A percentile compares a stretch with the other conserved stretches of the same genome.
phyloP scores from a whole-genome alignment of 2,797 vertebrate species.

The Bovichtus diacanthus region DNA sequence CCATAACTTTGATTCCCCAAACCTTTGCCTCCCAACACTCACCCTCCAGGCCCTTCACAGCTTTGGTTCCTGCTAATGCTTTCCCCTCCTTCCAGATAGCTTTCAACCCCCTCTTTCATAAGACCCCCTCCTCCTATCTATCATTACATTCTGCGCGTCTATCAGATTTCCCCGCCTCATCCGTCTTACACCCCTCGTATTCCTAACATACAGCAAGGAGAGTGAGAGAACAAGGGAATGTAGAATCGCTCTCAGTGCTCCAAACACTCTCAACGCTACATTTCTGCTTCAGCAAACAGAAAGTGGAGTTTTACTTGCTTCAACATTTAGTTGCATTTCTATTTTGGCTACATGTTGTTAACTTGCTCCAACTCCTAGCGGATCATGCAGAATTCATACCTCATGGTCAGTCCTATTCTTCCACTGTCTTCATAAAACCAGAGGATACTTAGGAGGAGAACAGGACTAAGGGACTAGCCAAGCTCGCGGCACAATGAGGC shows the following conservation, averaged over 20 bases:
- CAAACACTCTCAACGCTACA: background rate
- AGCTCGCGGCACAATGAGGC: background rate
- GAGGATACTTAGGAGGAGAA: background rate
- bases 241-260: background rate
- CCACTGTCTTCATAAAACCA: background rate
- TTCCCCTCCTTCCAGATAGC: conserved; percentile 7
- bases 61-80: conserved; percentile 26
- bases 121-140: background rate
- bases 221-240: background rate
- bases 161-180: background rate
- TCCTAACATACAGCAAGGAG: conserved; percentile 56
- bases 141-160: conserved; percentile 1
- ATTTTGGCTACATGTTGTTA: background rate
- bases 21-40: conserved; percentile 32
- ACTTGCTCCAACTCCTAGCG: background rate
- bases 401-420: background rate
- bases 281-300: background rate
- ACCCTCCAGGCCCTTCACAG: conserved; percentile 25
- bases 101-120: conserved; percentile 7
- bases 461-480: background rate
- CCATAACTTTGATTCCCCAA: conserved; percentile 28
- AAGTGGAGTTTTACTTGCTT: background rate
- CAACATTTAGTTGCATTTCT: background rate
- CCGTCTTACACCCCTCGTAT: background rate
- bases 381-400: background rate